These are phyloP conservation scores for Apeira syringaria DNA, from an alignment of 2,888 invertebrate genomes.

Conservation along the genomic window DNA sequence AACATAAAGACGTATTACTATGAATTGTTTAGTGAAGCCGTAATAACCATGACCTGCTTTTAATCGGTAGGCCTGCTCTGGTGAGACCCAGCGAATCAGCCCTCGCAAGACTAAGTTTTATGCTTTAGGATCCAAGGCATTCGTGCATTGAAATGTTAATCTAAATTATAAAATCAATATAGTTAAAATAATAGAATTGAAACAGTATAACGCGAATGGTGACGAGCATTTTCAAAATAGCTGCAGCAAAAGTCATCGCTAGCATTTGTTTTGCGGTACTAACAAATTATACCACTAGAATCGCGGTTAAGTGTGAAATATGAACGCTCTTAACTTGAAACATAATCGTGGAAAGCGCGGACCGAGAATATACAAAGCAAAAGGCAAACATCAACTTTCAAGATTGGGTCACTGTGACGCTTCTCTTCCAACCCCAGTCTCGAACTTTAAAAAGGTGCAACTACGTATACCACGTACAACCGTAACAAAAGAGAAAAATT, in stretches of 20 bases:
- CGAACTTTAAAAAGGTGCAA: constrained; percentile 32
- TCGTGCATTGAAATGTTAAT: too few relatives aligned
- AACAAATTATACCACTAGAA: constrained; percentile 44
- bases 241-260: constrained; percentile 43
- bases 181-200: background rate
- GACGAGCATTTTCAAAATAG: constrained; percentile 46
- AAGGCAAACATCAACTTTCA: constrained; percentile 20
- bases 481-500: constrained; percentile 28
- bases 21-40: too few relatives aligned
- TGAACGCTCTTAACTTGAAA: constrained; percentile 28
- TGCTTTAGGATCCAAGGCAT: too few relatives aligned
- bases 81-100: too few relatives aligned
- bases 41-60: too few relatives aligned
- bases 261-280: constrained; percentile 43
- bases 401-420: constrained; percentile 28
- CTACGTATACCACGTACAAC: constrained; percentile 21
- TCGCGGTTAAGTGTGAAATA: constrained; percentile 40
- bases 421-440: constrained; percentile 10
- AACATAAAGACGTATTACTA: too few relatives aligned
- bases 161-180: too few relatives aligned
- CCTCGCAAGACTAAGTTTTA: too few relatives aligned
- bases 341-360: constrained; percentile 15
- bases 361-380: constrained; percentile 23
- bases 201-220: constrained; percentile 28
- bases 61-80: too few relatives aligned